Evolutionary conservation across 2,888 invertebrate species (phyloP).

Genomic region (Acleris holmiana): DNA sequence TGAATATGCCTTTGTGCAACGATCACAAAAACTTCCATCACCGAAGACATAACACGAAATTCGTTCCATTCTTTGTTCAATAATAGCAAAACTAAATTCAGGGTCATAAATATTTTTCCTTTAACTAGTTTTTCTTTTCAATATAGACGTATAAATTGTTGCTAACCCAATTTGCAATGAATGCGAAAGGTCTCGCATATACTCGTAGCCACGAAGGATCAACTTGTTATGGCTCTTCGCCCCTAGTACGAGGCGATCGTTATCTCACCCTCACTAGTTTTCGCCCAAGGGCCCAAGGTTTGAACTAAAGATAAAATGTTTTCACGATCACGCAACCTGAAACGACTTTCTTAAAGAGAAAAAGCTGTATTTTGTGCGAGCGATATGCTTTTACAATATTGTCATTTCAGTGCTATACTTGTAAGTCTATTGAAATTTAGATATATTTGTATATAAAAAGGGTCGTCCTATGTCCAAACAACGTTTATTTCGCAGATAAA

Average conservation of each 20-base stretch:
- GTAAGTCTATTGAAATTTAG: too few relatives aligned
- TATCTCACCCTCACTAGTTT: constrained; percentile 1
- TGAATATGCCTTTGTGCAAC: too few relatives aligned
- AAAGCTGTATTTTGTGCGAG: neutral
- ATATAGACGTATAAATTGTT: too few relatives aligned
- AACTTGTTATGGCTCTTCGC: neutral
- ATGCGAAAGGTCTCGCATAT: too few relatives aligned
- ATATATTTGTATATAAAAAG: too few relatives aligned
- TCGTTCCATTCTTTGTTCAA: too few relatives aligned
- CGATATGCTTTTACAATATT: neutral
- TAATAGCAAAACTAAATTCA: too few relatives aligned
- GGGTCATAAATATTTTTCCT: too few relatives aligned
- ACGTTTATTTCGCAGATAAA: neutral
- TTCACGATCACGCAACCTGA: constrained; percentile 10
- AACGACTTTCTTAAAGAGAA: constrained; percentile 3
- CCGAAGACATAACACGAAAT: too few relatives aligned
- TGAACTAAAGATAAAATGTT: constrained; percentile 8
- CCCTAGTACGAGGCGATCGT: neutral
- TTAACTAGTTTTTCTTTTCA: too few relatives aligned
- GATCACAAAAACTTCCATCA: too few relatives aligned
- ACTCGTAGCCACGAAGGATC: neutral
- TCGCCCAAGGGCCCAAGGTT: constrained; percentile 1
- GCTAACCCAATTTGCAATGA: too few relatives aligned
- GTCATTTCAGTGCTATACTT: neutral
- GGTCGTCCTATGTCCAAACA: neutral